Base-by-base conservation (phyloP, 2,797 vertebrate species). In the Falco novaeseelandiae region DNA sequence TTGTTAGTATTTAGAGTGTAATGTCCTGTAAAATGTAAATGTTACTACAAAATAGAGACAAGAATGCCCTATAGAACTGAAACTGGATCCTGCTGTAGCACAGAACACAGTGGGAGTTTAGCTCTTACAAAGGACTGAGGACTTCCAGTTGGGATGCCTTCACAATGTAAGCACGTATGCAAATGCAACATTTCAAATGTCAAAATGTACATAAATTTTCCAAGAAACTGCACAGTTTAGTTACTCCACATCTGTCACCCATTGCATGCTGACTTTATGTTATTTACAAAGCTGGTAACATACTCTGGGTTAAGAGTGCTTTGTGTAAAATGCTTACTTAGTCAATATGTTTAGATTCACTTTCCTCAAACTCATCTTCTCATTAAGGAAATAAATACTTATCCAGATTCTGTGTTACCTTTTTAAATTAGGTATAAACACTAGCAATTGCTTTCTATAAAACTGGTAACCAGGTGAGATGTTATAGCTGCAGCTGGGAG, bases 351-450 rank as follows among this genome's bases (percentile, higher is more conserved):
- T 94, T 59, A 44, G 32, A 51, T 94, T 63, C 34, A 62, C 44
- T 62, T 87, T 79, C 30, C 19, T 52, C 49, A 74, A 44, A 21
- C 55, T 90, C 10, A 58, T 74, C 34, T 82, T 30, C 54, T 57
- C 80, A 20, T 67, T 69, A 59, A 94, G 52, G 23, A 91, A 91
- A 96, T 76, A 90, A 91, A 94, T 49, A 72, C 32, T 67, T 58
- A 17, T 9, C 65, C 36, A 69, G 12, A 80, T 54, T 51, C 23
- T 57, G 74, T 80, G 55, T 59, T 87, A 52, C 20, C 8, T 84
- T 73, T 89, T 63, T 42, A 80, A 40, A 34, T 59, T 77, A 29
- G 3, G 17, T 38, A 42, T 67, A 70, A 81, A 46, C 21, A 30
- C 72, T 30, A 57, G 6, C n/a, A 46, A 89, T 81, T 69, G 4